Base-by-base conservation (phyloP, 2,113 vertebrate species). In the Colossoma macropomum region DNA sequence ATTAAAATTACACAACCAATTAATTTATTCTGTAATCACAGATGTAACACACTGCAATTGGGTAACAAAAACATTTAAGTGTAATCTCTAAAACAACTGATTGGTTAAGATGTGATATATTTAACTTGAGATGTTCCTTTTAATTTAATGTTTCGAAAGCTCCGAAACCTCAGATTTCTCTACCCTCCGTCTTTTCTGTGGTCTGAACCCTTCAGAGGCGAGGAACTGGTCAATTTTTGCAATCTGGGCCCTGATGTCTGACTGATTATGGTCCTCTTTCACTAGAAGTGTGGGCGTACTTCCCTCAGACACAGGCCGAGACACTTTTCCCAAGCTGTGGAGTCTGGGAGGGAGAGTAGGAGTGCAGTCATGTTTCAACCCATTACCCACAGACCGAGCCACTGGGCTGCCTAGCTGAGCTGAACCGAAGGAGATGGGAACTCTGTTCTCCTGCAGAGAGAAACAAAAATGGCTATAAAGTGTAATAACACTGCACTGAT, bases 141-240 rank as follows among this genome's bases (percentile, higher is more conserved):
- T 9, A 45, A 7, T 7, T 45, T 45, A n/a, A 13, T 16, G 7
- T 19, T 66, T 69, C n/a, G n/a, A 69, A 34, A 17, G 30, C 28
- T n/a, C 73, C 21, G 15, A 65, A 68, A 6, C 75, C 86, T 56
- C 85, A 59, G 71, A 41, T 9, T 86, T 87, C 21, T 85, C 86
- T 23, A 75, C 89, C 56, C 48, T 87, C 50, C 19, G 83, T 89
- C 81, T 91, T 87, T 94, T 94, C 70, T 86, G 68, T n/a, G 85
- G 59, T 19, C 48, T 84, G 25, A 90, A 83, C 74, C 85, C 80
- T 73, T 92, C 93, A 9, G 70, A 60, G 38, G 75, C 81, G 34
- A 94, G 89, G n/a, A 93, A 91, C 79, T 90, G 80, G 70, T 94
- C 87, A 0, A 93, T 93, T 85, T 87, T 92, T 11, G 86, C 87